phyloP scores from a whole-genome alignment of 2,113 vertebrate genomes.

The Ascaphus truei region DNA sequence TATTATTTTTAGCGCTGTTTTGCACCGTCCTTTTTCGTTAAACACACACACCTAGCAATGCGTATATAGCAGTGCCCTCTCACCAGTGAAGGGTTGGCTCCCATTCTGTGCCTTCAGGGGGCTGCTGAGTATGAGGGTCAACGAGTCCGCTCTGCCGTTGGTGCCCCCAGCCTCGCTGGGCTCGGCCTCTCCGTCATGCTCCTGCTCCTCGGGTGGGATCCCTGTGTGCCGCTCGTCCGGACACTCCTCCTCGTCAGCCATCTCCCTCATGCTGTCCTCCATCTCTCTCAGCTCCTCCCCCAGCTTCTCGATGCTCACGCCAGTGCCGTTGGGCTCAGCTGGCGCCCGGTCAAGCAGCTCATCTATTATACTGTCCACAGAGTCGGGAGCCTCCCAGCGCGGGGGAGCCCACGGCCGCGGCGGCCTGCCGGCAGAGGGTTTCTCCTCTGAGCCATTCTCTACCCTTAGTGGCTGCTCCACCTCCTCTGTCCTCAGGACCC shows the following conservation, averaged over 20 bases:
- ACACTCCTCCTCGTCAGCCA: constrained; percentile 55
- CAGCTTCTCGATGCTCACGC: constrained; percentile 81
- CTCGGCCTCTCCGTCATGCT: constrained; percentile 56
- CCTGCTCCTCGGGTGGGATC: constrained; percentile 50
- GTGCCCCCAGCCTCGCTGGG: constrained; percentile 33
- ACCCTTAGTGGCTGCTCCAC: constrained; percentile 25
- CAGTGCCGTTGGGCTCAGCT: constrained; percentile 53
- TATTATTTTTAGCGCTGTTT: too few relatives aligned
- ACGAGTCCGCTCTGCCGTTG: constrained; percentile 44
- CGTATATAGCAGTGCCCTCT: too few relatives aligned
- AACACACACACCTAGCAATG: too few relatives aligned
- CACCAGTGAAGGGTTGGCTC: constrained; percentile 91
- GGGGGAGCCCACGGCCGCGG: not conserved
- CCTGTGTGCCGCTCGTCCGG: constrained; percentile 20
- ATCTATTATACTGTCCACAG: constrained; percentile 71
- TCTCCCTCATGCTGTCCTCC: constrained; percentile 61
- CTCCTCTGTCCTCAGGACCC: not conserved
- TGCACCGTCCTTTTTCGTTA: too few relatives aligned
- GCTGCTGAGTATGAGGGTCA: constrained; percentile 63
- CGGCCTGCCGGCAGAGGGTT: not conserved
- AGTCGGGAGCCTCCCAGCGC: constrained; percentile 46
- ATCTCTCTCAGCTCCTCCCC: constrained; percentile 79
- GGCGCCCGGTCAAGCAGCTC: constrained; percentile 70
- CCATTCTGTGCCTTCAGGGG: constrained; percentile 63
- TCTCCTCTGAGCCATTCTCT: constrained; percentile 35